phyloP scores from a whole-genome alignment of 2,888 invertebrate species.

The Agrochola lota region DNA sequence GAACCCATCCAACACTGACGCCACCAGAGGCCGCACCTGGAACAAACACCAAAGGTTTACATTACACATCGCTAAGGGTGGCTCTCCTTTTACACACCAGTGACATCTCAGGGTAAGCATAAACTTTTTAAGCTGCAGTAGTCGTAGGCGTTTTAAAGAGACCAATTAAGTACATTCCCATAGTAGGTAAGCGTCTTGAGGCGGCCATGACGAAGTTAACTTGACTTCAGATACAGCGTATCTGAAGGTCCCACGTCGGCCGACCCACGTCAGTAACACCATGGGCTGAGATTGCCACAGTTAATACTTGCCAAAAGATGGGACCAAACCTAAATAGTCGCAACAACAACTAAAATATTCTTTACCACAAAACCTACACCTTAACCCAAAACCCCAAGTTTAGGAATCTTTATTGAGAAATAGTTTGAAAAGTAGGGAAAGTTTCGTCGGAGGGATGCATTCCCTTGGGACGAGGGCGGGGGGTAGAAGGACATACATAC shows the following conservation, averaged over 20 bases:
- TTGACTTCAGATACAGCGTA: neutral
- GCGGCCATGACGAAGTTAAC: neutral
- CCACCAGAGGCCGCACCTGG: slow-evolving; percentile 96
- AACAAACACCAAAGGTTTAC: slow-evolving; percentile 1
- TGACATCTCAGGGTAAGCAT: neutral
- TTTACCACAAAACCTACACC: neutral
- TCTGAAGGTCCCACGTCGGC: no score
- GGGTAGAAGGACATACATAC: neutral
- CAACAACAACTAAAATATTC: neutral
- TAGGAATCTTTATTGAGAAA: neutral
- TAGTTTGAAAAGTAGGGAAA: neutral
- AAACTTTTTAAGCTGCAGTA: neutral
- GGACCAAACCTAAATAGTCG: neutral
- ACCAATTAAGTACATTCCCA: neutral
- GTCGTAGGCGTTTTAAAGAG: neutral
- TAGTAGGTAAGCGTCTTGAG: neutral
- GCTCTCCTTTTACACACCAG: neutral
- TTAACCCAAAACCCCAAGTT: no score
- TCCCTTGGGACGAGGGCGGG: neutral
- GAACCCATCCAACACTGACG: slow-evolving; percentile 98
- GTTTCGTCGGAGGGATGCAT: neutral
- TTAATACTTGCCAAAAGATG: no score
- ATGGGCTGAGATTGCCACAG: neutral
- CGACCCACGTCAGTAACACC: neutral
- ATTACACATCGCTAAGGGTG: slow-evolving; percentile 8